Percentiles rank a stretch among this genome's conserved stretches.
Conservation (phyloP, 2,797 vertebrate species). For the Enteromius trimaculatus region DNA sequence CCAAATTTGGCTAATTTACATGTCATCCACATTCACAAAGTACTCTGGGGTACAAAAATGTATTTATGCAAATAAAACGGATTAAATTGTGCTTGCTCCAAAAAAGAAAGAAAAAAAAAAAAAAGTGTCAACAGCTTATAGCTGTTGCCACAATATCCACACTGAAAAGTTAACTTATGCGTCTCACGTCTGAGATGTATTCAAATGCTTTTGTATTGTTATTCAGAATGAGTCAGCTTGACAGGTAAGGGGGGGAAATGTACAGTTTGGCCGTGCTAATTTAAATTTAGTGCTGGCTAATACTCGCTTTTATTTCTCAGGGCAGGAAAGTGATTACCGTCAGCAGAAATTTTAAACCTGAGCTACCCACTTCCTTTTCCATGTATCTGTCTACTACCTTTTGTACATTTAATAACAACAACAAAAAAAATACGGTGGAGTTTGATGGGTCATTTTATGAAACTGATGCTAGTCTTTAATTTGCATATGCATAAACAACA, state of each 20-base stretch:
- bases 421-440: not conserved
- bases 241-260: not conserved
- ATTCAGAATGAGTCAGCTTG: constrained; percentile 18
- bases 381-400: not conserved
- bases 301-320: constrained; percentile 27
- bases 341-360: constrained; percentile 24
- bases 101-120: constrained; percentile 33
- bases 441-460: not conserved
- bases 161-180: constrained; percentile 48
- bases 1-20: constrained; percentile 50
- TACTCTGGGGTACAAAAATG: constrained; percentile 57
- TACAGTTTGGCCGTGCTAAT: constrained; percentile 42
- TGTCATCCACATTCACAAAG: constrained; percentile 49
- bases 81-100: constrained; percentile 65
- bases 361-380: not conserved
- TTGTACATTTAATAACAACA: constrained; percentile 11
- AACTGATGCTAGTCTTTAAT: not conserved
- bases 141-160: constrained; percentile 60
- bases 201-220: constrained; percentile 24
- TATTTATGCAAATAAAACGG: constrained; percentile 64
- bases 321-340: constrained; percentile 10
- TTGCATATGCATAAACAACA: constrained; percentile 1
- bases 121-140: constrained; percentile 60
- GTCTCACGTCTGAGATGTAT: constrained; percentile 12
- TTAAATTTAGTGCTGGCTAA: constrained; percentile 34